Percentiles rank a stretch among this genome's conserved stretches.
phyloP scores from a whole-genome alignment of 2,888 invertebrate species.

The Melanostoma scalare region DNA sequence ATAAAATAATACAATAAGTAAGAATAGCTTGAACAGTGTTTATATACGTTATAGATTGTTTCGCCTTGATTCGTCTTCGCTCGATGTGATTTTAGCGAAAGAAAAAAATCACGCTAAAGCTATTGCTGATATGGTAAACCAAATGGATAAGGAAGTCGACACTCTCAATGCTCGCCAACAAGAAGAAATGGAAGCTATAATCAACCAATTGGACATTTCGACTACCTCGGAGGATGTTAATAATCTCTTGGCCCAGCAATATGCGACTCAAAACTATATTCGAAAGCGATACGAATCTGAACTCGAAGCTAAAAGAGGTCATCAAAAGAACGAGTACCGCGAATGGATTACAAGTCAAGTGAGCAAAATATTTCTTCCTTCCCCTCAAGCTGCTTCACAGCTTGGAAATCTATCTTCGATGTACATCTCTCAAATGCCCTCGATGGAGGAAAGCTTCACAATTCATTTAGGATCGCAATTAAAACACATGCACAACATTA shows the following conservation, averaged over 20 bases:
- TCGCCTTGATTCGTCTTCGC: slow-evolving; percentile 89
- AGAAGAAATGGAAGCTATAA: slow-evolving; percentile 93
- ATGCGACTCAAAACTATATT: slow-evolving; percentile 91
- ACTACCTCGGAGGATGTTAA: slow-evolving; percentile 90
- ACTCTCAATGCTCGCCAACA: slow-evolving; percentile 90
- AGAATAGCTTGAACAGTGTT: too few species aligned
- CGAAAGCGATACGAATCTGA: slow-evolving; percentile 93
- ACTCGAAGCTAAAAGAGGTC: slow-evolving; percentile 91
- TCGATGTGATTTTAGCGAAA: slow-evolving; percentile 93
- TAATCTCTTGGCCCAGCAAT: slow-evolving; percentile 90
- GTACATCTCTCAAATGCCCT: slow-evolving; percentile 82
- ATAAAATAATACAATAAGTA: background rate
- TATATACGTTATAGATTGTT: slow-evolving; percentile 21
- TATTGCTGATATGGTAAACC: slow-evolving; percentile 88
- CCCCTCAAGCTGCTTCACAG: slow-evolving; percentile 78
- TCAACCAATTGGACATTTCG: slow-evolving; percentile 89
- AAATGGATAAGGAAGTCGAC: slow-evolving; percentile 88
- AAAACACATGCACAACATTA: slow-evolving; percentile 98
- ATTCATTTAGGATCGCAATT: slow-evolving; percentile 98
- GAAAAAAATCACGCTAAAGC: slow-evolving; percentile 94
- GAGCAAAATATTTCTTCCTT: slow-evolving; percentile 79
- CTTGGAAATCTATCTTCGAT: slow-evolving; percentile 82
- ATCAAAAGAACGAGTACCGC: slow-evolving; percentile 93
- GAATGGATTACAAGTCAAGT: slow-evolving; percentile 89
- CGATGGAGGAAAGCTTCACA: slow-evolving; percentile 97